Evolutionary conservation across 2,888 invertebrate genomes (phyloP).

Genomic region (Idaea aversata): DNA sequence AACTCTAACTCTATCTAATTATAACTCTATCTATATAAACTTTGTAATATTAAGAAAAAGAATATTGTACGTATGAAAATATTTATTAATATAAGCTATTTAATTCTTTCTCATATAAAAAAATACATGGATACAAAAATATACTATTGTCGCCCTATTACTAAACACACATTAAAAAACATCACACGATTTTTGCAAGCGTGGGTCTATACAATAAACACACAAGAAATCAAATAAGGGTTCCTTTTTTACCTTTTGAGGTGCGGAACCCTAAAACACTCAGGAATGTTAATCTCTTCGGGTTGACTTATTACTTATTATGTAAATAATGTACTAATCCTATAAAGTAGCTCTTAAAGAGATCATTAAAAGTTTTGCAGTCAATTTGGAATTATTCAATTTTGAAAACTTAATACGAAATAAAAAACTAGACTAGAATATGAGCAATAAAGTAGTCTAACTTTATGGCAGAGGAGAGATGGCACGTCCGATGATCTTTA

Average conservation of each 20-base stretch:
- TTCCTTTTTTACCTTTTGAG: too few species aligned
- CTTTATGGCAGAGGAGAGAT: slow-evolving; percentile 65
- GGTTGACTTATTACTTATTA: slow-evolving; percentile 30
- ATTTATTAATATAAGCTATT: slow-evolving; percentile 38
- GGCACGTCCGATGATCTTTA: slow-evolving; percentile 52
- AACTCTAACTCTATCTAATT: too few species aligned
- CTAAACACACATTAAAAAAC: slow-evolving; percentile 41
- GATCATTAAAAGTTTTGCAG: slow-evolving; percentile 40
- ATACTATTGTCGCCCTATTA: slow-evolving; percentile 43
- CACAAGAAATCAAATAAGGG: slow-evolving; percentile 13
- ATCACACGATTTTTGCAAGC: slow-evolving; percentile 42
- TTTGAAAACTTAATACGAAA: slow-evolving; percentile 31
- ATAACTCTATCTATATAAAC: too few species aligned
- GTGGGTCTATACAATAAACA: slow-evolving; percentile 23
- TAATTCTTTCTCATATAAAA: background rate
- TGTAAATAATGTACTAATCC: slow-evolving; percentile 20
- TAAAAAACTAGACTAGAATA: slow-evolving; percentile 77
- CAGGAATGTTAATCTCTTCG: slow-evolving; percentile 59
- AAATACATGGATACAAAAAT: slow-evolving; percentile 55
- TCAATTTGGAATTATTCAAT: slow-evolving; percentile 14
- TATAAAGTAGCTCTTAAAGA: slow-evolving; percentile 46
- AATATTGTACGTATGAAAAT: slow-evolving; percentile 28
- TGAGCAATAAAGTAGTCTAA: slow-evolving; percentile 73
- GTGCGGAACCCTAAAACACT: slow-evolving; percentile 24
- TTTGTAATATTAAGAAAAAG: slow-evolving; percentile 17